phyloP scores from a whole-genome alignment of 2,113 vertebrate genomes.

The Xenotilapia flavipinnis region DNA sequence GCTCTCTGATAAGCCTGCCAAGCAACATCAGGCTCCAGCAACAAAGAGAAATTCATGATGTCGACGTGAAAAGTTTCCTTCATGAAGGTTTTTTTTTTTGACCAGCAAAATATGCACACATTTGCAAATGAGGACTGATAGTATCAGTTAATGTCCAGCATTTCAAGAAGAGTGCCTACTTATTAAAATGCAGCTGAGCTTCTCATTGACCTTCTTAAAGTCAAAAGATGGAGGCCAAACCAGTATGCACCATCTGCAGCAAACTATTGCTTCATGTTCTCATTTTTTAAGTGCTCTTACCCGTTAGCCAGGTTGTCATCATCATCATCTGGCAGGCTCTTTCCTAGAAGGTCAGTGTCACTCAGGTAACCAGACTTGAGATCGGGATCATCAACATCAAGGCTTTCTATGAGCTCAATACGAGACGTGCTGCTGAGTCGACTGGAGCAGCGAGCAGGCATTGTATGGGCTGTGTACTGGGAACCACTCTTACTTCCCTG shows the following conservation, averaged over 20 bases:
- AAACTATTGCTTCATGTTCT: neutral
- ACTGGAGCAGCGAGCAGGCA: constrained; percentile 91
- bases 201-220: neutral
- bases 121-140: neutral
- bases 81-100: neutral
- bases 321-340: constrained; percentile 85
- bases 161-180: neutral
- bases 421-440: constrained; percentile 88
- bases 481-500: constrained; percentile 71
- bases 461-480: constrained; percentile 89
- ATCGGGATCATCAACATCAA: constrained; percentile 79
- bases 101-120: neutral
- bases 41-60: neutral
- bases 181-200: neutral
- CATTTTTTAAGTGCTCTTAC: constrained; percentile 58
- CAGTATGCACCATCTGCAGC: neutral
- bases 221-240: neutral
- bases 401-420: constrained; percentile 84
- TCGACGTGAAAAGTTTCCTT: neutral
- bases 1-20: neutral
- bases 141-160: neutral
- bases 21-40: neutral
- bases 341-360: constrained; percentile 88
- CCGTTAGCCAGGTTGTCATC: constrained; percentile 94
- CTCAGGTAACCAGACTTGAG: constrained; percentile 96